Conservation (phyloP, 2,888 invertebrate genomes). For the Tetropium fuscum region DNA sequence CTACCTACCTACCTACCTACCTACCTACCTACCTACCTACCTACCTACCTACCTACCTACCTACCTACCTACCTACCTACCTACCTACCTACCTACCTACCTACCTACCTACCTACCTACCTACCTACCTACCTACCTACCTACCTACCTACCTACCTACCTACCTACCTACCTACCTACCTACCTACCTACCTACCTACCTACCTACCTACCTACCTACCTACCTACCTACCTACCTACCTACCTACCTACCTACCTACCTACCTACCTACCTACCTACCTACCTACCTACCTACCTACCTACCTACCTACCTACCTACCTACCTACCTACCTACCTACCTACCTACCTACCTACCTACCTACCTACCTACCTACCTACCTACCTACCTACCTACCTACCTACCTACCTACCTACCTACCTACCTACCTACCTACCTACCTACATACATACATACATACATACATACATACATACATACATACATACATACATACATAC, state of each 20-base stretch:
- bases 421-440: slow-evolving; percentile 15
- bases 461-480: slow-evolving; percentile 14
- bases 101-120: slow-evolving; percentile 15
- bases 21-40: slow-evolving; percentile 16
- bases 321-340: background rate
- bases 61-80: slow-evolving; percentile 15
- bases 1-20: slow-evolving; percentile 17
- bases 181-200: slow-evolving; percentile 17
- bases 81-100: slow-evolving; percentile 13
- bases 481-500: slow-evolving; percentile 12
- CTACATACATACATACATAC: slow-evolving; percentile 12
- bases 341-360: slow-evolving; percentile 15
- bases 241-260: slow-evolving; percentile 15
- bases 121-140: slow-evolving; percentile 13
- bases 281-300: slow-evolving; percentile 16
- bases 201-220: slow-evolving; percentile 16
- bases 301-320: slow-evolving; percentile 16
- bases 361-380: slow-evolving; percentile 13
- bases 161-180: slow-evolving; percentile 13
- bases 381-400: slow-evolving; percentile 15
- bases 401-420: slow-evolving; percentile 13
- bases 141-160: slow-evolving; percentile 15
- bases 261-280: slow-evolving; percentile 16
- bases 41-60: slow-evolving; percentile 15
- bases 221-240: slow-evolving; percentile 16